A percentile compares a stretch with the other conserved stretches of the same genome.
phyloP scores from a whole-genome alignment of 1,140 invertebrate genomes.

The Polyergus mexicanus region DNA sequence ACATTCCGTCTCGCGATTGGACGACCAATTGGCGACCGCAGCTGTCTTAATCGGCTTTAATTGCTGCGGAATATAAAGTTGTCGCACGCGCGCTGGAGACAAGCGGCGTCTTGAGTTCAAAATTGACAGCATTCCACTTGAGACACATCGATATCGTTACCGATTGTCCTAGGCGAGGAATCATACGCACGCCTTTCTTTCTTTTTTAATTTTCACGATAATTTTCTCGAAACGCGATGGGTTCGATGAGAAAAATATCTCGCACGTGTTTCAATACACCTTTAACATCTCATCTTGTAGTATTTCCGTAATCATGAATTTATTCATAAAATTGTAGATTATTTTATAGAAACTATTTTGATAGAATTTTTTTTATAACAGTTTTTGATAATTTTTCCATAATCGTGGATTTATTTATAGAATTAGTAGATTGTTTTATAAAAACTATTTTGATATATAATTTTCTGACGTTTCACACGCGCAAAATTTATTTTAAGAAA shows the following conservation, averaged over 20 bases:
- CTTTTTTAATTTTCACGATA: constrained; percentile 10
- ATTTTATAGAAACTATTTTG: neutral
- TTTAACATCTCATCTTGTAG: neutral
- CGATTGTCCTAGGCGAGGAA: neutral
- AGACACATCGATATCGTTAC: constrained; percentile 34
- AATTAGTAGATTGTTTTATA: neutral
- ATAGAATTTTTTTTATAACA: neutral
- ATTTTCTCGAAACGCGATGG: neutral
- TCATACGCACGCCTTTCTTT: constrained; percentile 27
- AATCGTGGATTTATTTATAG: neutral
- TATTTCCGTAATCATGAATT: neutral
- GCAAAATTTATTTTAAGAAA: neutral
- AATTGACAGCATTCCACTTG: constrained; percentile 68
- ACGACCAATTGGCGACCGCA: constrained; percentile 75
- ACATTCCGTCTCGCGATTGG: constrained; percentile 55
- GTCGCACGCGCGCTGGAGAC: constrained; percentile 66
- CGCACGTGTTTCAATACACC: neutral
- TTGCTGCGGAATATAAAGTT: constrained; percentile 77
- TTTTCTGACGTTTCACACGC: neutral
- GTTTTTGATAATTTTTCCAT: too few relatives aligned
- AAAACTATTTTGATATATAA: neutral
- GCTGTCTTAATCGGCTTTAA: constrained; percentile 81
- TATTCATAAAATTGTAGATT: neutral
- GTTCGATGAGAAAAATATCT: neutral
- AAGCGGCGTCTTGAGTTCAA: constrained; percentile 70